Evolutionary conservation across 2,888 invertebrate species (phyloP), one percentile per base, ranked within the genome.

Genomic region (Muschampia plurimacula): DNA sequence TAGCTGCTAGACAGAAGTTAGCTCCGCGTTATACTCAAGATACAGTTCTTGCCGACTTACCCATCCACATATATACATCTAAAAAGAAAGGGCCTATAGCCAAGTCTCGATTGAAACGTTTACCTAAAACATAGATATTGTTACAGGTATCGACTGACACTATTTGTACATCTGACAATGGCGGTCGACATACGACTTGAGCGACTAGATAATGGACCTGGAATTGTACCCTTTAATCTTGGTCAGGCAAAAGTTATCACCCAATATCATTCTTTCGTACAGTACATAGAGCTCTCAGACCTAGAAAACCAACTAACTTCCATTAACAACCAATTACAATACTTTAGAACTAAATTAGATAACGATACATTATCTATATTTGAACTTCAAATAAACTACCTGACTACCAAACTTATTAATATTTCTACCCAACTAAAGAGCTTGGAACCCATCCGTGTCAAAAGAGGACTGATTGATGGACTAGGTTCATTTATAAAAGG

Each of bases 161-260:
- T 32, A 0, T 41, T 55, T 5, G 2, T 67, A 2, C 12, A 9
- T 62, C 36, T 62, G 60, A 39, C 52, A 9, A 4, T 52, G 62
- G 62, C 62, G 13, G 12, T 22, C 36, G 62, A 76, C 28, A 74
- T 74, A 73, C 70, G 22, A 74, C 72, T 77, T 72, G 72, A 76
- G 4, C 55, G 4, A 52, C 52, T 76, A 0, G 65, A 66, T 9
- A 22, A 73, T 52, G 74, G 71, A 72, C 76, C 75, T 7, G 74
- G 76, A 41, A 12, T 77, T 15, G 66, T 75, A 28, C 77, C 75
- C 0, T 75, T 74, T 36, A 73, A 73, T 62, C 65, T 75, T 57
- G 75, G 75, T 22, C 39, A 63, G 13, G 49, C 63, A 0, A 69
- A 69, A 49, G 15, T 71, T 6, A 68, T 72, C 6, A 32, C 72